These are phyloP conservation scores for Chalcosyrphus nemorum DNA, from an alignment of 2,888 invertebrate species.

Conservation along the genomic window DNA sequence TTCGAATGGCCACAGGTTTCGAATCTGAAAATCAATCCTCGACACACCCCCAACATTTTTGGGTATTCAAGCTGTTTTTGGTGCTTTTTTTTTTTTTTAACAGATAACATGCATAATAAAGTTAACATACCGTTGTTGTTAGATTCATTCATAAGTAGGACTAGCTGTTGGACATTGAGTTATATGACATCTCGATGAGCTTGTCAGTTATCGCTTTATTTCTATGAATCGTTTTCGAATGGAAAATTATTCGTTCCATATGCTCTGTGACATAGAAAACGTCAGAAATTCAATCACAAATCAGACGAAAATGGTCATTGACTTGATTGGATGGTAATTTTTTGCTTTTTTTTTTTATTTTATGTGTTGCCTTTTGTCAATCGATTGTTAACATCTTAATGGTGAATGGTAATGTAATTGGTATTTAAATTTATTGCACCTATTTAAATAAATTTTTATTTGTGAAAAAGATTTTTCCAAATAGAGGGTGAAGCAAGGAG, in stretches of 20 bases:
- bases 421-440: slow-evolving; percentile 21
- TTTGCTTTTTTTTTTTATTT: too few species aligned
- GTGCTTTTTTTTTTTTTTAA: too few species aligned
- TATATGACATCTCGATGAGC: slow-evolving; percentile 24
- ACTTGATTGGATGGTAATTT: slow-evolving; percentile 36
- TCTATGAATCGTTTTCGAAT: slow-evolving; percentile 13
- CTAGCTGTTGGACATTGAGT: slow-evolving; percentile 2
- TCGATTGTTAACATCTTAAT: slow-evolving; percentile 35
- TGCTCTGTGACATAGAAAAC: slow-evolving; percentile 21
- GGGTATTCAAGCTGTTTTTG: slow-evolving; percentile 4
- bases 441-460: neutral
- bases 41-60: slow-evolving; percentile 38
- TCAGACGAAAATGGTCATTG: slow-evolving; percentile 21
- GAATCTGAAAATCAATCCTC: neutral
- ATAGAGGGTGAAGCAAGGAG: too few species aligned
- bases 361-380: slow-evolving; percentile 5
- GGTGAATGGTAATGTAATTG: slow-evolving; percentile 3
- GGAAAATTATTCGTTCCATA: neutral
- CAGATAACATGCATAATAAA: neutral
- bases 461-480: too few species aligned
- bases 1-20: neutral
- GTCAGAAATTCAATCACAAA: slow-evolving; percentile 42
- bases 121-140: neutral
- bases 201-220: slow-evolving; percentile 29
- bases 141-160: neutral